Conservation (phyloP, 2,888 invertebrate species). For the Busseola fusca region DNA sequence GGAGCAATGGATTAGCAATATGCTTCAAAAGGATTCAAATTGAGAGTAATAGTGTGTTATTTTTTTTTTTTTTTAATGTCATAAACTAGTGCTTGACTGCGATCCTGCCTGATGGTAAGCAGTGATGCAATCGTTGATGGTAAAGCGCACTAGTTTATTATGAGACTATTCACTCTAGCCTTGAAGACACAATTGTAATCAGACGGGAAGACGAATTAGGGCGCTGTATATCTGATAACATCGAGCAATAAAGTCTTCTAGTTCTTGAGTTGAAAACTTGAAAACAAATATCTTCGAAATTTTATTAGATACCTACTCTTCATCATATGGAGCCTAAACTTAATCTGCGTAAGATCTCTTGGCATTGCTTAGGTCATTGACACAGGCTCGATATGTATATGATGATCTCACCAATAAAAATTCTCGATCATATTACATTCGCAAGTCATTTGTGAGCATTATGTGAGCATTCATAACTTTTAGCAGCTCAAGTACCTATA, state of each 20-base stretch:
- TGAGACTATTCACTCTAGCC: no score
- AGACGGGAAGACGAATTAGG: no score
- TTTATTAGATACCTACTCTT: background rate
- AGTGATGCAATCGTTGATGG: no score
- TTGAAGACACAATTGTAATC: no score
- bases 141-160: no score
- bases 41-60: no score
- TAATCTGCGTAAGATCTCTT: conserved; percentile 5
- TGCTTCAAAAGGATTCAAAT: no score
- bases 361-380: conserved; percentile 39
- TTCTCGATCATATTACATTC: conserved; percentile 10
- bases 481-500: background rate
- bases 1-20: no score
- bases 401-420: conserved; percentile 42
- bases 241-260: background rate
- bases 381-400: conserved; percentile 23
- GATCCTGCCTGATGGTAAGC: no score
- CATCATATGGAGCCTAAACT: background rate
- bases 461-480: conserved; percentile 4
- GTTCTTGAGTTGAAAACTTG: background rate
- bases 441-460: background rate
- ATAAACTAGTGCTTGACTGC: no score
- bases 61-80: no score
- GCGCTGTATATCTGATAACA: background rate
- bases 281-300: no score